Conservation (phyloP, 53 echinoderm and acorn worm genomes). For the Echinarachnius parma region DNA sequence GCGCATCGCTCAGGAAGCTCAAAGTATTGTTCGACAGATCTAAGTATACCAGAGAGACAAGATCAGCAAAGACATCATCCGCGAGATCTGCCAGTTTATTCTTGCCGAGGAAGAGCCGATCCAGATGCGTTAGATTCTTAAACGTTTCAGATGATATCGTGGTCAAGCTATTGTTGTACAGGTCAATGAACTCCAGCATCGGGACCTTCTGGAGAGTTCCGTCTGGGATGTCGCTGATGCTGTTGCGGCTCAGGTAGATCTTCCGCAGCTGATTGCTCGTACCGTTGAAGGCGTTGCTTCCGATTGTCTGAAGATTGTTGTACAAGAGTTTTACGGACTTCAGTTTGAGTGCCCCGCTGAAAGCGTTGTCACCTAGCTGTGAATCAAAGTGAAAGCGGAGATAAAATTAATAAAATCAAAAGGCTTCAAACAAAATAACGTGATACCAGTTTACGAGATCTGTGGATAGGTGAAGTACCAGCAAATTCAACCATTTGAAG, state of each 20-base stretch:
- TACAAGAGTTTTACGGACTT: slow-evolving; percentile 13
- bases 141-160: slow-evolving; percentile 2
- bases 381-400: too few relatives aligned
- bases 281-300: slow-evolving; percentile 4
- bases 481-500: too few relatives aligned
- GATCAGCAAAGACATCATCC: background rate
- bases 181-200: slow-evolving; percentile 14
- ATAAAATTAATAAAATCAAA: too few relatives aligned
- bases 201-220: slow-evolving; percentile 25
- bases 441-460: too few relatives aligned
- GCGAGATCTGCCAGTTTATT: slow-evolving; percentile 5
- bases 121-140: background rate
- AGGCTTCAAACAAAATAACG: too few relatives aligned
- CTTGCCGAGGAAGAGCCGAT: slow-evolving; percentile 18
- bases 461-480: too few relatives aligned
- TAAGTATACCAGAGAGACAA: background rate
- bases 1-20: background rate
- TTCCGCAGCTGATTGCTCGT: background rate
- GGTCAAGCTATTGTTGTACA: slow-evolving; percentile 4
- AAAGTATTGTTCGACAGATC: slow-evolving; percentile 29
- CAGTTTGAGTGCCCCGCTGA: slow-evolving; percentile 19
- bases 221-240: background rate
- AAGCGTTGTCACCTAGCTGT: slow-evolving; percentile 12
- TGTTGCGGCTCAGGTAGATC: slow-evolving; percentile 19
- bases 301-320: slow-evolving; percentile 2